Percentiles rank a stretch among this genome's conserved stretches.
Evolutionary conservation across 2,797 vertebrate genomes (phyloP).

Genomic region (Diplodus puntazzo): DNA sequence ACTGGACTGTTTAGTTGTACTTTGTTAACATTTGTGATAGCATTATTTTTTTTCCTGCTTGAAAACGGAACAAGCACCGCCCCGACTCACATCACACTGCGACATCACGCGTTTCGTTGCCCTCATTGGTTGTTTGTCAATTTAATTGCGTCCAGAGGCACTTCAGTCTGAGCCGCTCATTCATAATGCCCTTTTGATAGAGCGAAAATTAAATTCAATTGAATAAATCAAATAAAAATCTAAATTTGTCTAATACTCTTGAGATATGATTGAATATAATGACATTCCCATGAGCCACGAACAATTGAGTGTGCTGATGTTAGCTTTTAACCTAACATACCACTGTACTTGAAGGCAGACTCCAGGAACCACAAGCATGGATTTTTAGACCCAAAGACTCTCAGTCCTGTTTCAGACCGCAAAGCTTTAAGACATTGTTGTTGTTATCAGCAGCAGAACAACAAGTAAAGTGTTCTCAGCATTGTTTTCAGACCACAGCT

Average conservation of each 20-base stretch:
- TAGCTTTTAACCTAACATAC: not conserved
- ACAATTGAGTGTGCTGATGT: not conserved
- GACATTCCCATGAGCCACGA: not conserved
- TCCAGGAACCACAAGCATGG: not conserved
- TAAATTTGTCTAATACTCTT: not conserved
- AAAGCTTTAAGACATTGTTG: conserved; percentile 18
- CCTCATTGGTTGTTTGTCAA: too few relatives aligned
- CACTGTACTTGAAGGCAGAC: not conserved
- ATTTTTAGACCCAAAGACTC: not conserved
- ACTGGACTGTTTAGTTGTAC: too few relatives aligned
- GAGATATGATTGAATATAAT: not conserved
- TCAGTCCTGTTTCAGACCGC: not conserved
- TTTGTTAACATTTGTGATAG: too few relatives aligned
- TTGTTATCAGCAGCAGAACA: conserved; percentile 8
- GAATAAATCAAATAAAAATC: not conserved
- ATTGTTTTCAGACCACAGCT: conserved; percentile 34
- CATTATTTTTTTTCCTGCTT: too few relatives aligned
- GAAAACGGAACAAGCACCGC: too few relatives aligned
- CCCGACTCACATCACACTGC: too few relatives aligned
- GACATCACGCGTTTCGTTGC: too few relatives aligned
- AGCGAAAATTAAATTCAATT: too few relatives aligned
- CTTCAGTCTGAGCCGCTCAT: too few relatives aligned
- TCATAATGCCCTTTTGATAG: too few relatives aligned
- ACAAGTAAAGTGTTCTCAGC: not conserved
- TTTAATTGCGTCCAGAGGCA: too few relatives aligned